Percentiles rank a stretch among this genome's conserved stretches.
These are phyloP conservation scores for Tetrax tetrax DNA, from an alignment of 2,113 vertebrate genomes.

Conservation along the genomic window DNA sequence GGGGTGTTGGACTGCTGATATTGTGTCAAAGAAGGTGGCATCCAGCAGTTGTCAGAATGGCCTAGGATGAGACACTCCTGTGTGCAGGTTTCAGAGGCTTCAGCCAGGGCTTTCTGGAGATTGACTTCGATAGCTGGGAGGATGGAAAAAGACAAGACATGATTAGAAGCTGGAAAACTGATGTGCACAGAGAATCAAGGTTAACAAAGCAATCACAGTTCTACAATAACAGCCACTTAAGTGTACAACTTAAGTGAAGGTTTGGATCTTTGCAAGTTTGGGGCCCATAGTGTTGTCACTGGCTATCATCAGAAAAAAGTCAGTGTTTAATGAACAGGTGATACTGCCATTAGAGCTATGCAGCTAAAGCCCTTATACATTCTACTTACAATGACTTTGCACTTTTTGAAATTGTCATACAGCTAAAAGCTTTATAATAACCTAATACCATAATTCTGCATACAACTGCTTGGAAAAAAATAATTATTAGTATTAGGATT, in stretches of 20 bases:
- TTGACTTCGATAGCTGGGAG: constrained; percentile 90
- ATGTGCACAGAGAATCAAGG: neutral
- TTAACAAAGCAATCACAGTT: neutral
- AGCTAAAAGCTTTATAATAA: neutral
- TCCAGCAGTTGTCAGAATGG: constrained; percentile 98
- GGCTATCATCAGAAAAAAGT: neutral
- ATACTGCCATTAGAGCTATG: neutral
- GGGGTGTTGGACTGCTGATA: constrained; percentile 77
- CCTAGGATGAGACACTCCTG: constrained; percentile 96
- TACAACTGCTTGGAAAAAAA: neutral
- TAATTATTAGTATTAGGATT: neutral
- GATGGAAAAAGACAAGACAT: constrained; percentile 15
- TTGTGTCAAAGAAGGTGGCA: constrained; percentile 88
- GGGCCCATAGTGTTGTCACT: neutral
- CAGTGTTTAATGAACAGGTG: neutral
- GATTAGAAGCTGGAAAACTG: neutral
- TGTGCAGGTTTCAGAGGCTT: constrained; percentile 95
- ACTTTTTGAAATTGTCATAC: neutral
- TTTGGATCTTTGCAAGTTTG: neutral
- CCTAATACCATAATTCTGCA: neutral
- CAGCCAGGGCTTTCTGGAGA: constrained; percentile 90
- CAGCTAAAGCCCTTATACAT: neutral
- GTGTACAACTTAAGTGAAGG: neutral
- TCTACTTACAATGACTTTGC: neutral
- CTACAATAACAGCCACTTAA: accelerated